Evolutionary conservation across 2,888 invertebrate species (phyloP).

Genomic region (Aphidoletes aphidimyza): DNA sequence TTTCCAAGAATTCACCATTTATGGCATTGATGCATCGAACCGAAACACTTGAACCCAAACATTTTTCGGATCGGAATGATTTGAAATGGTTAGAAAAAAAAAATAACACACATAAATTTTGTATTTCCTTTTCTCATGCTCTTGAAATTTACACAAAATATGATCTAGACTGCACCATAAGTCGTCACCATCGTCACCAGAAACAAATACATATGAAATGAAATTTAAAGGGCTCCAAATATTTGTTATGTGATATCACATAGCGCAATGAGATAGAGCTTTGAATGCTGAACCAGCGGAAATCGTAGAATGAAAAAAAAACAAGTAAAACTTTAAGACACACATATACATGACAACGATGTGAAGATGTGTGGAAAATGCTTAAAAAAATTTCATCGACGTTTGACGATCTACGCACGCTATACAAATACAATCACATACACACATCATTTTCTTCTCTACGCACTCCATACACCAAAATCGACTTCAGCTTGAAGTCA

Average conservation of each 20-base stretch:
- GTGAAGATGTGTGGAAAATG: constrained; percentile 35
- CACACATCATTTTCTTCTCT: neutral
- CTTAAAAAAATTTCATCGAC: neutral
- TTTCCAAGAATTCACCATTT: neutral
- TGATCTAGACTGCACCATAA: neutral
- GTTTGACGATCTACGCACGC: neutral
- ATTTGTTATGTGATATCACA: neutral
- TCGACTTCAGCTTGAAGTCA: neutral
- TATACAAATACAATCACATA: neutral
- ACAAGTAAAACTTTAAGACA: neutral
- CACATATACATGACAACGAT: neutral
- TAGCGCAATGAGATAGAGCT: neutral
- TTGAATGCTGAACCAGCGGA: neutral
- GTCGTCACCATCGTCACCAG: neutral
- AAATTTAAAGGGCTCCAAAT: constrained; percentile 31
- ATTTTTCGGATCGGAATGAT: neutral
- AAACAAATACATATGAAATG: neutral
- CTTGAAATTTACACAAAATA: neutral
- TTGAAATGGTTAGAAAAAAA: neutral
- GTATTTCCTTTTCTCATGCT: neutral
- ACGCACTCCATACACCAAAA: neutral
- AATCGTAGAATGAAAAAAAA: neutral
- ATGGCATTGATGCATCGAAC: neutral
- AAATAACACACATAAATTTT: neutral
- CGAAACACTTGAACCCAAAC: neutral